Evolutionary conservation across 1,140 invertebrate genomes (phyloP), one percentile per base, ranked within the genome.

Genomic region (Drosophila pachea): DNA sequence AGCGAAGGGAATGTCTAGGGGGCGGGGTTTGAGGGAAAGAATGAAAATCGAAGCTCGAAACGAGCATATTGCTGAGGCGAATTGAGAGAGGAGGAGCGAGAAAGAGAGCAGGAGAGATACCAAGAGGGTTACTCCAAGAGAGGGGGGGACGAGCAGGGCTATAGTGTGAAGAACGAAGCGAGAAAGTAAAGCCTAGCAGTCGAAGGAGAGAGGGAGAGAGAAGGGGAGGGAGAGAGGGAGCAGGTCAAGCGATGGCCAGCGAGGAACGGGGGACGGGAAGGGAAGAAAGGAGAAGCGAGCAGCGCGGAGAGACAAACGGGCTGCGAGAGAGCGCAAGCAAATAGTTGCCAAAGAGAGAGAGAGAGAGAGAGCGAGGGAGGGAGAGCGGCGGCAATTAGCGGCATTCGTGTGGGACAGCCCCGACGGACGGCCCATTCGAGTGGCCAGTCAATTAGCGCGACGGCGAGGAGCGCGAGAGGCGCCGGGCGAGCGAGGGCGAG

Each of bases 381-480:
- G 22, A 22, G 22, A 22, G 22, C 22, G 1, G 22, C 5, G 40
- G 40, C 40, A 43, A 43, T 43, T 43, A 14, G 40, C 12, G 40
- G 14, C 6, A 43, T 14, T 43, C 16, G 36, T 22, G 8, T 9
- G 43, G 43, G 9, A 47, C 14, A 8, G 16, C 29, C 5, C 5
- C 14, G n/a, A 52, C 4, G 14, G 32, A 1, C 22, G 22, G 22
- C 22, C 3, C 22, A 3, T 22, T 22, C 5, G 42, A 45, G 29
- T 29, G 8, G 36, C 11, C 9, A 53, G 35, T 38, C 52, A 54
- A 54, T 54, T 54, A 54, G 35, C 36, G 35, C 7, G 16, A 11
- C 11, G 45, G 9, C 29, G 45, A 47, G 52, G 40, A 16, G n/a
- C 4, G 9, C 35, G 33, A 16, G 32, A 12, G 32, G 22, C 22